Conservation (phyloP, 2,888 invertebrate genomes). For the Drosophila cracens region DNA sequence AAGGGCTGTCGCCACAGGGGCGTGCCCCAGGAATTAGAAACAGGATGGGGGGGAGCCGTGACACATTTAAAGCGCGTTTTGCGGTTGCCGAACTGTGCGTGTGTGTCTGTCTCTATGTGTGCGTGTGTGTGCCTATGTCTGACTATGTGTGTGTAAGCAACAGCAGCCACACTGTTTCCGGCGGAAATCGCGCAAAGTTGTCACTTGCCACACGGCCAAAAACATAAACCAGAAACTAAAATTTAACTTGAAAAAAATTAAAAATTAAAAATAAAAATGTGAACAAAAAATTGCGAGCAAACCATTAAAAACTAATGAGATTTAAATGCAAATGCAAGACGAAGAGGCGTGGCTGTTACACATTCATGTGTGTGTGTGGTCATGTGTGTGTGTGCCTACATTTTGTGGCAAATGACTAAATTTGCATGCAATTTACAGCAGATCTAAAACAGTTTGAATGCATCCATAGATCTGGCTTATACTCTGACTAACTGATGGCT, state of each 20-base stretch:
- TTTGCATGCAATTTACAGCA: conserved; percentile 67
- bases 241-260: conserved; percentile 17
- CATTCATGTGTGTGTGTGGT: background rate
- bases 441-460: conserved; percentile 10
- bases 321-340: conserved; percentile 78
- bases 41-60: conserved; percentile 10
- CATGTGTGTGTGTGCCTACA: conserved; percentile 20
- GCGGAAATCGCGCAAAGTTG: conserved; percentile 70
- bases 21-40: background rate
- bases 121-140: conserved; percentile 18
- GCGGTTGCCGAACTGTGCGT: conserved; percentile 50
- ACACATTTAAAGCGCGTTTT: conserved; percentile 64
- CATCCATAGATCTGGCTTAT: conserved; percentile 9
- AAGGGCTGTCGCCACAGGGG: background rate
- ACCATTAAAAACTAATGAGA: conserved; percentile 80
- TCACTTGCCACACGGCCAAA: conserved; percentile 58
- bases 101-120: conserved; percentile 12
- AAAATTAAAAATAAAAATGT: conserved; percentile 1
- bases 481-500: background rate
- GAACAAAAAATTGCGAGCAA: conserved; percentile 52
- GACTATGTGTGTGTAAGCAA: conserved; percentile 14
- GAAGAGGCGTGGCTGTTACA: conserved; percentile 51
- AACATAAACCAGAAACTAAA: conserved; percentile 33
- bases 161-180: conserved; percentile 57
- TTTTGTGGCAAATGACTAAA: conserved; percentile 76